These are phyloP conservation scores for Pogoniulus pusillus DNA, from an alignment of 2,797 vertebrate species.

Conservation along the genomic window DNA sequence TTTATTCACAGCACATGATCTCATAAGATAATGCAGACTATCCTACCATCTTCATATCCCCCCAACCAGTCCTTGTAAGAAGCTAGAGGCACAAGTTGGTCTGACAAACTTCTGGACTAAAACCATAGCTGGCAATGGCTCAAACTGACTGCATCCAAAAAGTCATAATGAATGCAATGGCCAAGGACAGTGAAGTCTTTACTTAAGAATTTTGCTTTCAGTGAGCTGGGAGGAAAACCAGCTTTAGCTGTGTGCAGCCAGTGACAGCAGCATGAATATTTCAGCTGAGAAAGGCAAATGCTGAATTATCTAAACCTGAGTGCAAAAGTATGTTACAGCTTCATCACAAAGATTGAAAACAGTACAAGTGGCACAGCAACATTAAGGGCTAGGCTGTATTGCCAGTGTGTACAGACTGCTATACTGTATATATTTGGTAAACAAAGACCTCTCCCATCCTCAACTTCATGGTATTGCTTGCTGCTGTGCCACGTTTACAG, in stretches of 20 bases:
- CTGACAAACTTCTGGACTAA: not conserved
- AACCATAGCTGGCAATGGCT: not conserved
- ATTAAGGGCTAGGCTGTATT: not conserved
- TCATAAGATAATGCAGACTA: not conserved
- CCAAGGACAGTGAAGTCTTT: not conserved
- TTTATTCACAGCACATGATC: conserved; percentile 5
- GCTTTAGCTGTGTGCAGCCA: not conserved
- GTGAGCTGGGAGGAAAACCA: not conserved
- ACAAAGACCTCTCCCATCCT: not conserved
- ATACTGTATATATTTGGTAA: not conserved
- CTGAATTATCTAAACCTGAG: not conserved
- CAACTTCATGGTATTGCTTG: not conserved
- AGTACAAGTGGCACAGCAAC: not conserved
- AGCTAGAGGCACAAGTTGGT: not conserved
- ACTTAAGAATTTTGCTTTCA: not conserved
- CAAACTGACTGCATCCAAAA: not conserved
- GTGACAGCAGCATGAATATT: not conserved
- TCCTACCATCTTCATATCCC: not conserved
- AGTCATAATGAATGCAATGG: not conserved
- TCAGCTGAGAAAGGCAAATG: not conserved
- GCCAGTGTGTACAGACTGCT: not conserved
- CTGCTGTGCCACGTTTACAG: not conserved
- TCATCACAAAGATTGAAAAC: not conserved
- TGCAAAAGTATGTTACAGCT: not conserved
- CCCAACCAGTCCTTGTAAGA: not conserved